Base-by-base conservation (phyloP, 2,113 vertebrate genomes). In the Rana temporaria region DNA sequence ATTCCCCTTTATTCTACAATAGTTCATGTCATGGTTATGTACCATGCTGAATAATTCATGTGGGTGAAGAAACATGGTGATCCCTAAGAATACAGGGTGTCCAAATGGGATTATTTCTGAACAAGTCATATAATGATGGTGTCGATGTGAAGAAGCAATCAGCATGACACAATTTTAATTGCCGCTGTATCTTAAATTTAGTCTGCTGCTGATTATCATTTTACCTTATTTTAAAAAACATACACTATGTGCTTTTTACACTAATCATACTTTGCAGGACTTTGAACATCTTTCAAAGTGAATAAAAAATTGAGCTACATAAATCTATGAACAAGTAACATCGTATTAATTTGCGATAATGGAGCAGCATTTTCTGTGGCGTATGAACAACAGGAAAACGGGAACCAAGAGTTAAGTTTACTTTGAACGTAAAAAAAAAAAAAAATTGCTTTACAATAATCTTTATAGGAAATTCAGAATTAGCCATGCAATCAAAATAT, bases 271-370 rank as follows among this genome's bases (percentile, higher is more conserved):
- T 84, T 69, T 75, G 34, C 77, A 57, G 64, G 64, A 79, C 86
- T 92, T 91, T 93, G 91, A 93, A 92, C 90, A 88, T 91, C 91
- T 59, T 90, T 92, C 91, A 91, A 91, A 94, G 92, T 91, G 92
- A 93, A 93, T 93, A 90, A 93, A 89, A 90, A 89, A 94, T 93
- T 94, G 92, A 92, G 92, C 93, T 92, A 93, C 94, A 92, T 91
- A 93, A 92, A 87, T 84, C 89, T 93, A 94, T 94, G 92, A 94
- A 95, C 94, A 94, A 93, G 93, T 91, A 81, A 85, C 89, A 89
- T 93, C 94, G 93, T 93, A 93, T 95, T 93, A 89, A 94, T 93
- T 91, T 81, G 81, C 91, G 90, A 93, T 92, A 95, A 88, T 90
- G 26, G 85, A 88, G 91, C 88, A 84, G 86, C 90, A 90, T 92